Evolutionary conservation across 2,113 vertebrate genomes (phyloP).

Genomic region (Microtus richardsoni): DNA sequence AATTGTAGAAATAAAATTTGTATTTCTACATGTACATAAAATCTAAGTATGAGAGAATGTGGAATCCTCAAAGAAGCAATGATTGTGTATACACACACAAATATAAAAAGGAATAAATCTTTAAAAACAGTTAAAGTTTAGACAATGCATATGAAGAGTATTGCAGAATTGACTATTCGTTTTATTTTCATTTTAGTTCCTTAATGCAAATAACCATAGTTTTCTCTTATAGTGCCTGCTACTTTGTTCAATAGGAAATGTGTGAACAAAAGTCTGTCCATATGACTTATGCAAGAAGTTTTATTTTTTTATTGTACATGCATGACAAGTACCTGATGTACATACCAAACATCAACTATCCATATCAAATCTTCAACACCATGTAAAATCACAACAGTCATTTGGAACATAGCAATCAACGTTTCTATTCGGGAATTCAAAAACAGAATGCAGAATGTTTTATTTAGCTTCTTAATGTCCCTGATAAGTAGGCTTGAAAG

Average conservation of each 20-base stretch:
- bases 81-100: not conserved
- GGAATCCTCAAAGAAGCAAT: not conserved
- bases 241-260: not conserved
- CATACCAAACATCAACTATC: not conserved
- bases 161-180: not conserved
- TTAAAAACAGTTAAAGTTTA: not conserved
- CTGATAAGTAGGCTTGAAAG: not conserved
- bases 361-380: not conserved
- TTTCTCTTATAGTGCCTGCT: not conserved
- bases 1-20: not conserved
- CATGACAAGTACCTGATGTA: not conserved
- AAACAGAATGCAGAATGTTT: not conserved
- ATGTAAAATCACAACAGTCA: not conserved
- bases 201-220: not conserved
- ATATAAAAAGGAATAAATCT: not conserved
- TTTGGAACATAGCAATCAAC: not conserved
- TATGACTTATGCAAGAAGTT: not conserved
- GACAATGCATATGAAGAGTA: not conserved
- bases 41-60: not conserved
- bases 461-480: not conserved
- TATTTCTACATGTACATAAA: not conserved
- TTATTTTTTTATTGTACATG: not conserved
- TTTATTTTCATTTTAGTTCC: not conserved
- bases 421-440: not conserved
- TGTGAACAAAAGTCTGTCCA: constrained; percentile 16